Percentiles rank a stretch among this genome's conserved stretches.
These are phyloP conservation scores for Lithophane leautieri DNA, from an alignment of 2,888 invertebrate genomes.

Conservation along the genomic window DNA sequence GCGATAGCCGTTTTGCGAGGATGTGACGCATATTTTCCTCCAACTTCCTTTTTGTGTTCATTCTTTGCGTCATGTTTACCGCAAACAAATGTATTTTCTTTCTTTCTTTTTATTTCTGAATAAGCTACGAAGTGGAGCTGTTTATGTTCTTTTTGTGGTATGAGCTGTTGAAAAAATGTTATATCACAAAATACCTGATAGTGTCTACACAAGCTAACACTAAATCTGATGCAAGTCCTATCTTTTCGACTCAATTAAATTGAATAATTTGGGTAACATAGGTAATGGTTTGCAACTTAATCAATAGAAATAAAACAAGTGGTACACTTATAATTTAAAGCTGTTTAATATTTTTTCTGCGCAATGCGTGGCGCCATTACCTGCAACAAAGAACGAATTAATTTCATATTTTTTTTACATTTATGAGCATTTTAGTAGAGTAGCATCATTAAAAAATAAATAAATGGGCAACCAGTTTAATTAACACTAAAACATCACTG, in stretches of 20 bases:
- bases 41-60: too few species aligned
- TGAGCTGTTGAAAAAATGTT: too few species aligned
- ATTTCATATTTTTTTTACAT: neutral
- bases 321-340: neutral
- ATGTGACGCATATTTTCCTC: too few species aligned
- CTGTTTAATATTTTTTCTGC: neutral
- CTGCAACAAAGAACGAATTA: constrained; percentile 47
- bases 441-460: constrained; percentile 6
- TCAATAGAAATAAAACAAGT: constrained; percentile 36
- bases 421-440: neutral
- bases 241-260: neutral
- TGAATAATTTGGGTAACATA: neutral
- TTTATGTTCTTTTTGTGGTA: too few species aligned
- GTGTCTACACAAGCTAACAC: neutral
- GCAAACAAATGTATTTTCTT: too few species aligned
- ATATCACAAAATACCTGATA: neutral
- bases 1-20: too few species aligned
- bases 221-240: neutral
- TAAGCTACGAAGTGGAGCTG: neutral
- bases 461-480: constrained; percentile 21
- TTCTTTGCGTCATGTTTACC: too few species aligned
- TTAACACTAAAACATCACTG: constrained; percentile 26
- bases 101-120: too few species aligned
- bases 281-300: neutral
- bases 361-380: constrained; percentile 7